phyloP scores from a whole-genome alignment of 2,888 invertebrate species.

The Athalia rosae region DNA sequence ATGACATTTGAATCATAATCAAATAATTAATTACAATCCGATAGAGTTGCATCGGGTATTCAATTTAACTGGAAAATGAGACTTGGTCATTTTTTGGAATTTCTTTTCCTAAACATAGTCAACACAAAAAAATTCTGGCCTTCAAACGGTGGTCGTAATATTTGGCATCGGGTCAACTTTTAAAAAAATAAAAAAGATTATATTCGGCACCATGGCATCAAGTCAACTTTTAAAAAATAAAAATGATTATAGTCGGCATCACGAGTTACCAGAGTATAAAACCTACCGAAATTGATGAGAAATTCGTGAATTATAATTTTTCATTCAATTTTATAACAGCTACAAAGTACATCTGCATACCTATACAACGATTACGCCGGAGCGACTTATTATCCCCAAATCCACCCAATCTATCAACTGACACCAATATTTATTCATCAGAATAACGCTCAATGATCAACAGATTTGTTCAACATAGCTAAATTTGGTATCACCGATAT shows the following conservation, averaged over 20 bases:
- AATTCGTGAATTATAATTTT: no score
- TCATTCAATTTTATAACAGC: no score
- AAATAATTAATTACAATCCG: no score
- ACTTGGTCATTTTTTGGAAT: no score
- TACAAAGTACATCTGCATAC: no score
- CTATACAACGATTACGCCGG: no score
- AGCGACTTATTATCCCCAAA: no score
- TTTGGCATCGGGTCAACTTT: conserved; percentile 10
- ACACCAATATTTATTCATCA: no score
- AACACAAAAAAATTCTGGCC: not conserved
- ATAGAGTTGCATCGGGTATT: no score
- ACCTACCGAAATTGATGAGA: not conserved
- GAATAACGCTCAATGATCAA: not conserved
- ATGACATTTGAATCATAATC: conserved; percentile 31
- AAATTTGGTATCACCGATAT: not conserved
- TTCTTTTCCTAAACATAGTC: not conserved
- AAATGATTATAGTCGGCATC: not conserved
- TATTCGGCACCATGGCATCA: not conserved
- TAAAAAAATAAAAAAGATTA: conserved; percentile 5
- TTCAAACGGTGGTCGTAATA: not conserved
- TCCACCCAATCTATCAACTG: no score
- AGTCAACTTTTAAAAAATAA: conserved; percentile 8
- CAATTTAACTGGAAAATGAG: no score
- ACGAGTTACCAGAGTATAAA: not conserved
- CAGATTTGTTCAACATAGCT: not conserved